phyloP scores from a whole-genome alignment of 2,888 invertebrate species.

The Sesia bembeciformis region DNA sequence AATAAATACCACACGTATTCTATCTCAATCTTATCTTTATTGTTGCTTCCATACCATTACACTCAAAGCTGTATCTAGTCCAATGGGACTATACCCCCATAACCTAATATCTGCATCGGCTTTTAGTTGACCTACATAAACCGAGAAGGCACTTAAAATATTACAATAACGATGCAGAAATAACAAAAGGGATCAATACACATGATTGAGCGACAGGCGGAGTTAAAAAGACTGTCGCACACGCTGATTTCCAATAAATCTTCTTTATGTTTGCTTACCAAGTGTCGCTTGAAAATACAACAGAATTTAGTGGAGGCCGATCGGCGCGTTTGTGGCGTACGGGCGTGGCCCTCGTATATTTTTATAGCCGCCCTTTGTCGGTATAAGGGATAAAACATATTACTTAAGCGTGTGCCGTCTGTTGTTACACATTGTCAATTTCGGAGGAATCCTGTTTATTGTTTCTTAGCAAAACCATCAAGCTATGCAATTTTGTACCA shows the following conservation, averaged over 20 bases:
- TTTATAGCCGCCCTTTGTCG: slow-evolving; percentile 51
- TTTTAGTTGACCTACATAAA: too few species aligned
- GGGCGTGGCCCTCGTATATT: slow-evolving; percentile 47
- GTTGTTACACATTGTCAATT: slow-evolving; percentile 27
- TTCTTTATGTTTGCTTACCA: slow-evolving; percentile 57
- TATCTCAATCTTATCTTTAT: too few species aligned
- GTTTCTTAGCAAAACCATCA: too few species aligned
- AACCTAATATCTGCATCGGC: too few species aligned
- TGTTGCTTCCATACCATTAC: too few species aligned
- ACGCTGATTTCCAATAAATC: slow-evolving; percentile 57
- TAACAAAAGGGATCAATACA: slow-evolving; percentile 23
- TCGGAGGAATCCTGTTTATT: slow-evolving; percentile 4
- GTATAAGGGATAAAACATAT: slow-evolving; percentile 22
- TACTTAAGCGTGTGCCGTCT: slow-evolving; percentile 32
- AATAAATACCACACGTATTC: too few species aligned
- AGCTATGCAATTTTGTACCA: too few species aligned
- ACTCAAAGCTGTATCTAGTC: too few species aligned
- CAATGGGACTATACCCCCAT: too few species aligned
- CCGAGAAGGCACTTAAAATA: too few species aligned
- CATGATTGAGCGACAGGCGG: slow-evolving; percentile 24
- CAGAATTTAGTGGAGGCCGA: slow-evolving; percentile 36
- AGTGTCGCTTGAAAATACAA: slow-evolving; percentile 55
- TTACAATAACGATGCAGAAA: background rate
- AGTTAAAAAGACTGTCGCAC: slow-evolving; percentile 41
- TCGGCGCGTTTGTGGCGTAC: slow-evolving; percentile 43